Base-by-base conservation (phyloP, 2,888 invertebrate genomes). In the Agrochola macilenta region DNA sequence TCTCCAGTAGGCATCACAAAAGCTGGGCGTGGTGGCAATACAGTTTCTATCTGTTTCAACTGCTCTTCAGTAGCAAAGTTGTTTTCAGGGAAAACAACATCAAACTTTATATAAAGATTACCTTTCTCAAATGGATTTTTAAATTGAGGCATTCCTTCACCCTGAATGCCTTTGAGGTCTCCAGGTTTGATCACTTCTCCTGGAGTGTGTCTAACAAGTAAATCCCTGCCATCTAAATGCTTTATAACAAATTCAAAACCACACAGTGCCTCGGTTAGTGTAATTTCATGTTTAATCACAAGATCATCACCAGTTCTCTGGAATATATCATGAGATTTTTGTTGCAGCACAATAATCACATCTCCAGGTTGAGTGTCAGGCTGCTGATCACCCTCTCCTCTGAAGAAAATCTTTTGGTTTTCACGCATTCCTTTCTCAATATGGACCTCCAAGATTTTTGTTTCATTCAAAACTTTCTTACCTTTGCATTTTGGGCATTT, bases 391-490 rank as follows among this genome's bases (percentile, higher is more conserved):
- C 99, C 99, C 95, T 99, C 99, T 58, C 98, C 98, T 86, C 98
- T 96, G 93, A 99, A 99, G 89, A 97, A 97, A 83, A 99, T 98
- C 94, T 98, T 99, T 93, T 99, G 98, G 89, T 98, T 98, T 90
- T 99, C 98, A 83, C 97, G 97, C 98, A 99, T 99, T 52, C 99
- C 99, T 91, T 98, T 98, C 89, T 99, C 99, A 83, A 99, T 97
- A 92, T 98, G 98, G 17, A 99, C 98, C 93, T 99, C 99, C 69
- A 99, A 95, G 84, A 98, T 98, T 95, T 99, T 98, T 30, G 98
- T 98, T 93, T 99, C 98, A 90, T 98, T 98, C 79, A 98, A 96
- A 58, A 98, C 98, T 94, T 99, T 99, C 91, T 98, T 98, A 30
- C 99, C 99, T 90, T 97, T 97, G 94, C 99, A 99, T 79, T 97